These are phyloP conservation scores for Philereme vetulata DNA, from an alignment of 2,888 invertebrate genomes.

Conservation along the genomic window DNA sequence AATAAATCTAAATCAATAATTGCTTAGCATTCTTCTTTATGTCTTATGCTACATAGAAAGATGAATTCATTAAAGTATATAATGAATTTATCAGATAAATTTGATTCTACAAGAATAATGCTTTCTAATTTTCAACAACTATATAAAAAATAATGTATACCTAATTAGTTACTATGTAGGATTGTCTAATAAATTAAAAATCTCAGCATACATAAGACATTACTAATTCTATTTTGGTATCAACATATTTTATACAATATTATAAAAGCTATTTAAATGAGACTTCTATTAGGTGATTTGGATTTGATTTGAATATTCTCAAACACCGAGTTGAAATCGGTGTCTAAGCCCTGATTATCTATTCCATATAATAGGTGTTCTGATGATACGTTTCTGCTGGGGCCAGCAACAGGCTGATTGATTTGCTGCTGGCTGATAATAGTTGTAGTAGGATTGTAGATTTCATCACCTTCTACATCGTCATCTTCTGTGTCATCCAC, in stretches of 20 bases:
- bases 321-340: slow-evolving; percentile 85
- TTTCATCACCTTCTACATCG: slow-evolving; percentile 73
- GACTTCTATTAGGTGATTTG: slow-evolving; percentile 70
- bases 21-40: no score
- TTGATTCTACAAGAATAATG: neutral
- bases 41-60: neutral
- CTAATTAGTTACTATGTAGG: neutral
- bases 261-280: slow-evolving; percentile 52
- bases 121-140: slow-evolving; percentile 9
- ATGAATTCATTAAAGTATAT: neutral
- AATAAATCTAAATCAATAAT: no score
- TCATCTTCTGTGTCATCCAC: slow-evolving; percentile 79
- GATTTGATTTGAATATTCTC: slow-evolving; percentile 85
- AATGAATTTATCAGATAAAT: neutral
- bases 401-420: slow-evolving; percentile 61
- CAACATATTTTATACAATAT: slow-evolving; percentile 28
- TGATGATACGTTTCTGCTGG: slow-evolving; percentile 74
- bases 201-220: neutral
- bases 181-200: neutral
- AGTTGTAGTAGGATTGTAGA: slow-evolving; percentile 77
- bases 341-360: slow-evolving; percentile 84
- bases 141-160: neutral
- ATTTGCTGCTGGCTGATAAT: slow-evolving; percentile 33
- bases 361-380: slow-evolving; percentile 81
- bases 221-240: slow-evolving; percentile 14